Evolutionary conservation across 2,797 vertebrate genomes (phyloP).

Genomic region (Tenualosa ilisha): DNA sequence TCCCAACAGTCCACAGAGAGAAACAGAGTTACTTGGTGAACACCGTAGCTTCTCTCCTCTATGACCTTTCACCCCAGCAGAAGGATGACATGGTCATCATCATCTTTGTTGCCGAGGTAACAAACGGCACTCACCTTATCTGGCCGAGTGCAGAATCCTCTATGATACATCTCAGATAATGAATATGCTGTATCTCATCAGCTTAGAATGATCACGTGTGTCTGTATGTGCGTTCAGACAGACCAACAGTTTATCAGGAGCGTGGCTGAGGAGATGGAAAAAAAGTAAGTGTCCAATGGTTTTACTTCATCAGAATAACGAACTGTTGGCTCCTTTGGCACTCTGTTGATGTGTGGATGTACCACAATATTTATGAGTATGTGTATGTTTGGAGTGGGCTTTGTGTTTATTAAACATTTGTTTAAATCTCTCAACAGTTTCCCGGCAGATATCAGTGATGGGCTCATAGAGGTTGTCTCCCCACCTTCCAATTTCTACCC

Average conservation of each 20-base stretch:
- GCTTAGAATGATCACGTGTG: not conserved
- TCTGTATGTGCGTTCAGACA: conserved; percentile 65
- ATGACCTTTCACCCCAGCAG: conserved; percentile 70
- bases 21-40: conserved; percentile 81
- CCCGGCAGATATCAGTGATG: conserved; percentile 76
- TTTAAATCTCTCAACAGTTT: conserved; percentile 65
- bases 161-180: not conserved
- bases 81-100: conserved; percentile 77
- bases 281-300: conserved; percentile 71
- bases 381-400: not conserved
- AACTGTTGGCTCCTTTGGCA: not conserved
- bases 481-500: conserved; percentile 84
- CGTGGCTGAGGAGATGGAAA: conserved; percentile 71
- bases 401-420: not conserved
- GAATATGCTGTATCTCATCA: too few species aligned
- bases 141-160: not conserved
- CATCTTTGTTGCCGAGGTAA: conserved; percentile 85
- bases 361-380: not conserved
- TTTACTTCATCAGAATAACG: not conserved
- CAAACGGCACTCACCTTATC: not conserved
- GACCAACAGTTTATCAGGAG: conserved; percentile 71
- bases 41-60: conserved; percentile 80
- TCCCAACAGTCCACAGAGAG: conserved; percentile 83
- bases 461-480: conserved; percentile 84
- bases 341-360: not conserved